Percentiles rank a stretch among this genome's conserved stretches.
phyloP scores from a whole-genome alignment of 2,888 invertebrate species.

The Colostygia pectinataria region DNA sequence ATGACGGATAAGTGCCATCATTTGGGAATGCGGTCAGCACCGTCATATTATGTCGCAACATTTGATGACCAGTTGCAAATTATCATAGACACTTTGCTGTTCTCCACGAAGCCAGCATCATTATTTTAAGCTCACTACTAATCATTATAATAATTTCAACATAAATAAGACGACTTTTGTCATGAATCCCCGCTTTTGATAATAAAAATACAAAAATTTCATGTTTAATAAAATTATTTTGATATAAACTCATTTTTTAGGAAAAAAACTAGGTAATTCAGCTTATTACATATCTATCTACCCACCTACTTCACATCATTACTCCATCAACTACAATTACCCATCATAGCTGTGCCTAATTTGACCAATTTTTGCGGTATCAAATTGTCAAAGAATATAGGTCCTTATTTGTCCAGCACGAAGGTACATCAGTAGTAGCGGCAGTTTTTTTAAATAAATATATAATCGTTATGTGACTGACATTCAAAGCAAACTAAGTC shows the following conservation, averaged over 20 bases:
- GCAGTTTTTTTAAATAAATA: too few relatives aligned
- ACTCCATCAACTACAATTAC: constrained; percentile 9
- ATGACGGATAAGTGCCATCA: not conserved
- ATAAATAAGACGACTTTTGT: too few relatives aligned
- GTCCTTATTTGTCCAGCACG: not conserved
- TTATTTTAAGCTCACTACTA: not conserved
- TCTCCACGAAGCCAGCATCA: too few relatives aligned
- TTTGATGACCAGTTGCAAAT: constrained; percentile 17
- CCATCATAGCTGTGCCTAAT: constrained; percentile 10
- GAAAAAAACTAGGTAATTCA: not conserved
- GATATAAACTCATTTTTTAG: too few relatives aligned
- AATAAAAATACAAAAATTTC: too few relatives aligned
- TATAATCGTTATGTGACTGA: too few relatives aligned
- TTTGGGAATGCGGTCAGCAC: constrained; percentile 12
- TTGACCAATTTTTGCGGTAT: constrained; percentile 9
- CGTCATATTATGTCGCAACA: constrained; percentile 4
- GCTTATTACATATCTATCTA: constrained; percentile 1
- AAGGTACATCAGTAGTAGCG: too few relatives aligned
- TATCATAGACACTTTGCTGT: not conserved
- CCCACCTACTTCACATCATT: not conserved
- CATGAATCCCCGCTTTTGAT: too few relatives aligned
- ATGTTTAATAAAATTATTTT: too few relatives aligned
- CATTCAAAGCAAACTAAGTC: too few relatives aligned
- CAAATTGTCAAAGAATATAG: not conserved
- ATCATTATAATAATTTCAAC: not conserved